Conservation (phyloP, 92 coral and sea anemone genomes). For the Phenganax stokvisi region DNA sequence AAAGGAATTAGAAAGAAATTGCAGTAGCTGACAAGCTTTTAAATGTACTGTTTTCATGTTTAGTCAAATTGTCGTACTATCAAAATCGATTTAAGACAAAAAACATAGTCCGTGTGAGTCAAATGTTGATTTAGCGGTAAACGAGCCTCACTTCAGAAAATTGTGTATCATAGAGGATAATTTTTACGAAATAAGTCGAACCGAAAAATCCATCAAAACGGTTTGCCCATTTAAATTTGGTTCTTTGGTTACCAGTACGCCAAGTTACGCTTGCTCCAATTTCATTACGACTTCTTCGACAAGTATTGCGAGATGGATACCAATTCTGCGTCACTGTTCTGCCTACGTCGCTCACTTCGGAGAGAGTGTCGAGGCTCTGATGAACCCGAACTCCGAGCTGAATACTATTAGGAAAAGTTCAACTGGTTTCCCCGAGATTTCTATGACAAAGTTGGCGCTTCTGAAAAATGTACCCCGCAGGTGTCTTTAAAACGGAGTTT, state of each 20-base stretch:
- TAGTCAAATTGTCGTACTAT: too few species aligned
- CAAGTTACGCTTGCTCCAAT: neutral
- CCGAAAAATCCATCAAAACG: neutral
- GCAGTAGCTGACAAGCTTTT: too few species aligned
- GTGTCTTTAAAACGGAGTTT: constrained; percentile 8
- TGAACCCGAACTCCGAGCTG: neutral
- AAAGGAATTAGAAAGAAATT: too few species aligned
- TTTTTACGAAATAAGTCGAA: neutral
- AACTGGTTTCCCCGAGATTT: neutral
- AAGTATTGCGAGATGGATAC: neutral
- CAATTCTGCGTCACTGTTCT: neutral
- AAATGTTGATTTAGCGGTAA: neutral
- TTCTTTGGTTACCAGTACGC: neutral
- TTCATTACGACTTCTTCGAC: neutral
- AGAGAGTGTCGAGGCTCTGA: neutral
- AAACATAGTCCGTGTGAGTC: neutral
- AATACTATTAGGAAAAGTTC: neutral
- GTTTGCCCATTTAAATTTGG: too few species aligned
- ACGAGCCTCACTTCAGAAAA: constrained; percentile 14
- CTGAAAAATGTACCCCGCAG: neutral
- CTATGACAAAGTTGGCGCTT: neutral
- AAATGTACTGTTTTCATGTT: too few species aligned
- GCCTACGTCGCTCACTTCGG: neutral
- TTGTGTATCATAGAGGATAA: neutral
- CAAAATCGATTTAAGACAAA: too few species aligned